phyloP scores from a whole-genome alignment of 2,888 invertebrate species.

The Scaptomyza polygonia region DNA sequence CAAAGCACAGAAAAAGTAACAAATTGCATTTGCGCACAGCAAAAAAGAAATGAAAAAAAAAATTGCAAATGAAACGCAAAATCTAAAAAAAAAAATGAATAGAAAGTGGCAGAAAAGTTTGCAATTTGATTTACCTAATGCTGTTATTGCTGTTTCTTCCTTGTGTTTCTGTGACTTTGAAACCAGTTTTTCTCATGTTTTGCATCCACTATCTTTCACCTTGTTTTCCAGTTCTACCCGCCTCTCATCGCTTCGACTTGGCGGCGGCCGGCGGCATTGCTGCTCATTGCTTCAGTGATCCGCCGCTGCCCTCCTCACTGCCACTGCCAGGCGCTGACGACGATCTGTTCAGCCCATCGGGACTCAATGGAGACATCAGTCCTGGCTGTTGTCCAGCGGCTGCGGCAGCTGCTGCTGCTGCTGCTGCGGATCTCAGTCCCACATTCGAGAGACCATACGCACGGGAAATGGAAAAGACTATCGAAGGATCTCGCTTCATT shows the following conservation, averaged over 20 bases:
- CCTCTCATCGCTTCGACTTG: slow-evolving; percentile 87
- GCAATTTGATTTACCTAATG: slow-evolving; percentile 70
- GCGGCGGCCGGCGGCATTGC: slow-evolving; percentile 87
- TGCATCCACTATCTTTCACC: not conserved
- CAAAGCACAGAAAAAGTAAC: slow-evolving; percentile 55
- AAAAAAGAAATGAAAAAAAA: slow-evolving; percentile 5
- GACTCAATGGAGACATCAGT: slow-evolving; percentile 85
- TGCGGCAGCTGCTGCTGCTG: slow-evolving; percentile 60
- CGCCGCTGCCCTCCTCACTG: slow-evolving; percentile 88
- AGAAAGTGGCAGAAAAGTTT: slow-evolving; percentile 25
- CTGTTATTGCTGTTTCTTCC: slow-evolving; percentile 44
- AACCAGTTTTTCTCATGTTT: not conserved
- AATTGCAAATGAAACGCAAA: slow-evolving; percentile 23
- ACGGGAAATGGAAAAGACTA: slow-evolving; percentile 95
- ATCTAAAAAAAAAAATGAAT: slow-evolving; percentile 21
- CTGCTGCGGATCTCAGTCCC: slow-evolving; percentile 87
- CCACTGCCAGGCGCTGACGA: slow-evolving; percentile 92
- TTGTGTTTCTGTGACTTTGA: slow-evolving; percentile 3
- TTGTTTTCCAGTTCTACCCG: slow-evolving; percentile 83
- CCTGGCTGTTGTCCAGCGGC: slow-evolving; percentile 85
- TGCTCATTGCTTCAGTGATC: slow-evolving; percentile 88
- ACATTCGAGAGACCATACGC: slow-evolving; percentile 92
- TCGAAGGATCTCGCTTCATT: slow-evolving; percentile 96
- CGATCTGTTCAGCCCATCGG: slow-evolving; percentile 91
- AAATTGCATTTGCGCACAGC: slow-evolving; percentile 67